These are phyloP conservation scores for Philantomba maxwellii DNA, from an alignment of 2,113 vertebrate genomes.

Conservation along the genomic window DNA sequence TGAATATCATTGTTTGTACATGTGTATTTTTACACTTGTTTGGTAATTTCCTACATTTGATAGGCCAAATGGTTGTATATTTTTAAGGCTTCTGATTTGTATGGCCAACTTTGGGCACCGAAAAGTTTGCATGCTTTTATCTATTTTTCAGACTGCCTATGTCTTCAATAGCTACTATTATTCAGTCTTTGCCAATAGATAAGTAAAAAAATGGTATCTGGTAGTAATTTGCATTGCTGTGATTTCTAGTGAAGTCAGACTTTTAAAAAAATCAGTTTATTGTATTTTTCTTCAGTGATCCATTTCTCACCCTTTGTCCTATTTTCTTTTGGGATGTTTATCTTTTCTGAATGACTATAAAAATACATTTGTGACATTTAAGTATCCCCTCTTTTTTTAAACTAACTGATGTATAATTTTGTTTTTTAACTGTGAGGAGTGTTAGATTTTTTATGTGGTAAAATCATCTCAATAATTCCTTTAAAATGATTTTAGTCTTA, in stretches of 20 bases:
- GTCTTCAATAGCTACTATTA: not conserved
- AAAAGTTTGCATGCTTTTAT: not conserved
- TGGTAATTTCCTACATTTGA: not conserved
- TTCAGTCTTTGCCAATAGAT: not conserved
- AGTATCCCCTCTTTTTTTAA: not conserved
- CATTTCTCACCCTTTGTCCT: not conserved
- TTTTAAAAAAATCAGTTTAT: not conserved
- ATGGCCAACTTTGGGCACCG: not conserved
- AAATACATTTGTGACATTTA: not conserved
- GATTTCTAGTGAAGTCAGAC: not conserved
- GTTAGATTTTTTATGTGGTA: not conserved
- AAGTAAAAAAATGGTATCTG: not conserved
- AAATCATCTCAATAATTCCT: not conserved
- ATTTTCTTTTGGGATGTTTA: not conserved
- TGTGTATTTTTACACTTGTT: not conserved
- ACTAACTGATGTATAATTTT: not conserved
- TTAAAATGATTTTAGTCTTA: not conserved
- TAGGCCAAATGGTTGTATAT: not conserved
- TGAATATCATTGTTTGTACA: not conserved
- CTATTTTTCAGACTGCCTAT: not conserved
- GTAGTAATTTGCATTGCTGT: not conserved
- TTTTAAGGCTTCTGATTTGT: not conserved
- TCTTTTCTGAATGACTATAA: not conserved
- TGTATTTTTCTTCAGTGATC: not conserved
- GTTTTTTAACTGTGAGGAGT: not conserved